Percentiles rank a stretch among this genome's conserved stretches.
phyloP scores from a whole-genome alignment of 2,797 vertebrate species.

The Falco columbarius region DNA sequence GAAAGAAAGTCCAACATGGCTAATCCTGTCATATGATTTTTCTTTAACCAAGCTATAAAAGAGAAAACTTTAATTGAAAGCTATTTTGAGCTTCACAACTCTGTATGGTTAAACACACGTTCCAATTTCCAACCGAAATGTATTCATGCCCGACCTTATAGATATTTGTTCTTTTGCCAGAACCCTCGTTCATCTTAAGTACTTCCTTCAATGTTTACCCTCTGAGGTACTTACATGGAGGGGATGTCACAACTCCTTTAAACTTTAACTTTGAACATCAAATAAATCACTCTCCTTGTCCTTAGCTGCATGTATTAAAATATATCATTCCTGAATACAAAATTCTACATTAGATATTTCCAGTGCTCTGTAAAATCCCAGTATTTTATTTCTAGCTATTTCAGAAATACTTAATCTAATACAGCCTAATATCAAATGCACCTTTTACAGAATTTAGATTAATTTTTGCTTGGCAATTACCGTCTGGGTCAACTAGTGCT shows the following conservation, averaged over 20 bases:
- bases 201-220: neutral
- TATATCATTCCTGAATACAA: neutral
- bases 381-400: neutral
- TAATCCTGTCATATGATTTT: neutral
- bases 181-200: neutral
- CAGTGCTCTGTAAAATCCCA: neutral
- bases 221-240: neutral
- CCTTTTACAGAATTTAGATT: neutral
- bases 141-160: neutral
- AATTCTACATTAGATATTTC: neutral
- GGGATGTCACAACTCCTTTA: neutral
- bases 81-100: neutral
- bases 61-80: neutral
- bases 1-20: neutral
- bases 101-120: neutral
- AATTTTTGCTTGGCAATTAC: neutral
- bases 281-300: neutral
- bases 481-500: neutral
- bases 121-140: neutral
- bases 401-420: neutral
- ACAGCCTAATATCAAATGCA: neutral
- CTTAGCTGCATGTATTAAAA: neutral
- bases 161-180: neutral
- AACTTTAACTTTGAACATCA: neutral
- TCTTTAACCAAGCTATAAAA: neutral